Conservation (phyloP, 1,140 invertebrate species). For the Drosophila lacertosa region DNA sequence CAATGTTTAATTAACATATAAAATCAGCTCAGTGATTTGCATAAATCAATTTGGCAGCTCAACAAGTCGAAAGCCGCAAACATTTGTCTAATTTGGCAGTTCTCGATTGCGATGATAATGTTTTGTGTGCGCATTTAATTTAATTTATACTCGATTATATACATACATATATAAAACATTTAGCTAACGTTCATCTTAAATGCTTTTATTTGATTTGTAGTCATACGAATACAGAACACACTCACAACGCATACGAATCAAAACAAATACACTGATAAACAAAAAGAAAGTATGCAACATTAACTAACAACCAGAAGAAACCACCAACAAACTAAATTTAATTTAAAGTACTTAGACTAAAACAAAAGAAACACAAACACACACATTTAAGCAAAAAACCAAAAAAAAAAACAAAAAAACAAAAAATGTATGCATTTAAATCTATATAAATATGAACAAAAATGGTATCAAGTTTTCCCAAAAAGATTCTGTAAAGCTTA, state of each 20-base stretch:
- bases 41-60: slow-evolving; percentile 64
- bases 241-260: slow-evolving; percentile 60
- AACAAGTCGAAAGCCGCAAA: slow-evolving; percentile 60
- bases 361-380: slow-evolving; percentile 29
- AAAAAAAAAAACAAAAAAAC: slow-evolving; percentile 30
- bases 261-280: slow-evolving; percentile 72
- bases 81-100: not conserved
- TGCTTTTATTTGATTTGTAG: slow-evolving; percentile 70
- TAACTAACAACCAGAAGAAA: slow-evolving; percentile 78
- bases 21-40: slow-evolving; percentile 53
- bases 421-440: slow-evolving; percentile 50
- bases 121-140: slow-evolving; percentile 53
- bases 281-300: slow-evolving; percentile 82
- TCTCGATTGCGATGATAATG: slow-evolving; percentile 29
- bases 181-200: slow-evolving; percentile 37
- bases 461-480: slow-evolving; percentile 84
- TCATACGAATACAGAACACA: slow-evolving; percentile 49
- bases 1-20: slow-evolving; percentile 57
- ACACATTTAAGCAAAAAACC: slow-evolving; percentile 33
- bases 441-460: slow-evolving; percentile 53
- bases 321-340: slow-evolving; percentile 65
- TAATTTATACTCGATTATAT: slow-evolving; percentile 24
- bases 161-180: slow-evolving; percentile 8
- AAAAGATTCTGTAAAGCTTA: slow-evolving; percentile 84
- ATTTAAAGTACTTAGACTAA: slow-evolving; percentile 47